A percentile compares a stretch with the other conserved stretches of the same genome.
phyloP scores from a whole-genome alignment of 2,888 invertebrate genomes.

The Epinotia nisella region DNA sequence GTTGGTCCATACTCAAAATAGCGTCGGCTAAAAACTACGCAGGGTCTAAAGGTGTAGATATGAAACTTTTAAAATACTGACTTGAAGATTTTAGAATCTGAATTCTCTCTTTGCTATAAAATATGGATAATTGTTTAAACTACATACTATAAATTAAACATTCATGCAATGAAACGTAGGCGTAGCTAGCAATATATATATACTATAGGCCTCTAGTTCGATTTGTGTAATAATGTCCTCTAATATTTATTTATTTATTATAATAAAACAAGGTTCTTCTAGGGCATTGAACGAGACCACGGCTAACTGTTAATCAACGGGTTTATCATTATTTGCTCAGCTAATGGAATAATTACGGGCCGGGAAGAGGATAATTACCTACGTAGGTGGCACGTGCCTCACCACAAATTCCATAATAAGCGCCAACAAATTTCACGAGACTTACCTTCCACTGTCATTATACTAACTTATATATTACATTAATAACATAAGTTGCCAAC shows the following conservation, averaged over 20 bases:
- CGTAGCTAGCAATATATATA: conserved; percentile 15
- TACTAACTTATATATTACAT: conserved; percentile 9
- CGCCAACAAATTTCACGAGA: conserved; percentile 54
- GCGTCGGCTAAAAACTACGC: conserved; percentile 55
- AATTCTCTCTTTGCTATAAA: conserved; percentile 31
- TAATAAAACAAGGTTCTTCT: neutral
- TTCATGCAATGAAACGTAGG: neutral
- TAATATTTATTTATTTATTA: no score
- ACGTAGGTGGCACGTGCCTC: conserved; percentile 50
- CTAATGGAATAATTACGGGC: conserved; percentile 77
- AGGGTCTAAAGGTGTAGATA: conserved; percentile 38
- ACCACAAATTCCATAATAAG: conserved; percentile 53
- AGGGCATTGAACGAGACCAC: neutral
- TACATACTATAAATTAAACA: conserved; percentile 25
- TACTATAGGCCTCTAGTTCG: no score
- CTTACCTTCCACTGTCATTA: conserved; percentile 12
- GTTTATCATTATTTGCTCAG: conserved; percentile 78
- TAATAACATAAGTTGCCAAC: conserved; percentile 2
- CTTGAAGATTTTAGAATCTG: conserved; percentile 35
- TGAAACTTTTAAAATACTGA: conserved; percentile 54
- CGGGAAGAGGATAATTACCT: conserved; percentile 63
- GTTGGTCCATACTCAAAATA: conserved; percentile 73
- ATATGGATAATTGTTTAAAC: conserved; percentile 19
- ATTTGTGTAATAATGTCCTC: no score
- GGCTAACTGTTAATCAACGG: conserved; percentile 63